Conservation (phyloP, 2,888 invertebrate species). For the Pachydiplax longipennis region DNA sequence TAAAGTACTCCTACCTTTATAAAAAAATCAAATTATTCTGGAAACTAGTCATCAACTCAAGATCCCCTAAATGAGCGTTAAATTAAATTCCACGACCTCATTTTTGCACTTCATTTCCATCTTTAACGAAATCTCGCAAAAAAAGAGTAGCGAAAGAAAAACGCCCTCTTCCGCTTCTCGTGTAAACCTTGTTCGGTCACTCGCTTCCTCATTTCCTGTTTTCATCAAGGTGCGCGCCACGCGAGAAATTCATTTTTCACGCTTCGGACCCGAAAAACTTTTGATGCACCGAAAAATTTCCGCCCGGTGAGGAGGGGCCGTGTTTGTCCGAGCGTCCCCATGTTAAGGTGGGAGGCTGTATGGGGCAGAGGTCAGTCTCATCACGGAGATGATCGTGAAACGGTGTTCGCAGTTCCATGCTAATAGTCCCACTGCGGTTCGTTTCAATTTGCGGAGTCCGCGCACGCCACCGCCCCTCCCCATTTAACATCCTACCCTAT, state of each 20-base stretch:
- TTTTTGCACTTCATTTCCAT: too few relatives aligned
- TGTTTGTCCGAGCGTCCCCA: not conserved
- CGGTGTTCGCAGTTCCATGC: constrained; percentile 39
- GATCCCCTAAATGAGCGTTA: too few relatives aligned
- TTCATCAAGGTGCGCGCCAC: not conserved
- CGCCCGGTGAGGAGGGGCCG: not conserved
- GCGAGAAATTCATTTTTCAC: not conserved
- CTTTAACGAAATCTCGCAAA: too few relatives aligned
- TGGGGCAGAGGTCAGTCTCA: not conserved
- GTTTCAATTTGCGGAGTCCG: constrained; percentile 43
- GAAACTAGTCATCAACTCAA: too few relatives aligned
- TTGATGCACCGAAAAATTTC: not conserved
- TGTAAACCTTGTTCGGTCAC: not conserved
- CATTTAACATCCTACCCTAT: not conserved
- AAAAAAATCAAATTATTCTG: too few relatives aligned
- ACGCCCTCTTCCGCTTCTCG: not conserved
- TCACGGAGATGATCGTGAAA: constrained; percentile 38
- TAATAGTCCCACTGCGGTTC: constrained; percentile 41
- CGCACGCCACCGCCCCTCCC: not conserved
- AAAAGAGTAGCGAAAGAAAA: not conserved
- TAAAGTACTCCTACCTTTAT: too few relatives aligned
- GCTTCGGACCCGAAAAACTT: not conserved
- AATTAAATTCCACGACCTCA: too few relatives aligned
- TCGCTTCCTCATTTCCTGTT: not conserved
- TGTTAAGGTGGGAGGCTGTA: not conserved